Evolutionary conservation across 92 coral and sea anemone genomes (phyloP), one percentile per base, ranked within the genome.

Genomic region (Porites rus): DNA sequence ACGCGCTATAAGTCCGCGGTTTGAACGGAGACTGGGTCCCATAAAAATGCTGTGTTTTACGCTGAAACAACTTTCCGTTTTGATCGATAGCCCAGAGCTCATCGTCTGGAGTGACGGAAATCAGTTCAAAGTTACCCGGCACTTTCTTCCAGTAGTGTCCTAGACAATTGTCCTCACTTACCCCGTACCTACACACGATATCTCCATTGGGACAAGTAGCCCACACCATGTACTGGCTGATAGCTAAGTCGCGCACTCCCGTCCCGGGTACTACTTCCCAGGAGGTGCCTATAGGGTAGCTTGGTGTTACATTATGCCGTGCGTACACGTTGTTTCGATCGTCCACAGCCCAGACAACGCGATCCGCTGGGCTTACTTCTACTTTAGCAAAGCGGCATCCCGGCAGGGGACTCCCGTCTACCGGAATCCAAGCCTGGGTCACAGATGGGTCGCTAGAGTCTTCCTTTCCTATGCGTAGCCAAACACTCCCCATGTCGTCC

Each of bases 81-180:
- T 88, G 86, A 92, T 92, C 93, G 87, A 95, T 86, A 80, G 97
- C 98, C 99, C 98, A 97, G 77, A 97, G 85, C 84, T 95, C 97
- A 63, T 92, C 98, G 51, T 90, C 98, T 1, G 93, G 95, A 70
- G 93, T 95, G 59, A 97, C 96, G 9, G 98, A 93, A 65, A 97
- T 93, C 51, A 88, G 94, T 50, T 92, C 98, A 84, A 94, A 97
- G 79, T 93, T 91, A 10, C 99, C 99, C 18, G 98, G 98, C 31
- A 97, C 89, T 79, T 95, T 97, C 72, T 97, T 97, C 99, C 99
- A 97, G 83, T 97, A 97, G 69, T 97, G 93, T 3, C 99, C 99
- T 20, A 95, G 81, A 10, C 92, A 92, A 79, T 97, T 91, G 62
- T 75, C 78, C 59, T 78, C 87, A 16, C 88, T 94, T 69, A 97